Evolutionary conservation across 2,888 invertebrate genomes (phyloP).

Genomic region (Isoperla grammatica): DNA sequence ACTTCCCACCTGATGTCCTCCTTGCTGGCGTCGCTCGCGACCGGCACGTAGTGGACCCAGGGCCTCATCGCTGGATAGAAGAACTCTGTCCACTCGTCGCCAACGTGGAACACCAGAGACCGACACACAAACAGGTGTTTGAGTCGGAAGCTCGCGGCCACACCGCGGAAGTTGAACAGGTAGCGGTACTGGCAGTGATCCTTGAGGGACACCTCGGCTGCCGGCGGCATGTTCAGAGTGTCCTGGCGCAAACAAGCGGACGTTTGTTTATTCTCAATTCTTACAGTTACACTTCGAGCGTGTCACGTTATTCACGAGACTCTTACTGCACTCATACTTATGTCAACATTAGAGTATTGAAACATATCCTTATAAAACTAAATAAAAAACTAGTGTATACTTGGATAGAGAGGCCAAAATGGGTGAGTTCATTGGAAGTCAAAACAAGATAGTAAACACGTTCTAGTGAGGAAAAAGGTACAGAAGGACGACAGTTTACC

Average conservation of each 20-base stretch:
- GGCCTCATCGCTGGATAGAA: constrained; percentile 87
- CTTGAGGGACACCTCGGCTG: constrained; percentile 79
- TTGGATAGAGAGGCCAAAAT: too few species aligned
- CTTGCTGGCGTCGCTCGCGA: constrained; percentile 60
- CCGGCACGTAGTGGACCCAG: constrained; percentile 94
- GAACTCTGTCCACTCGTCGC: constrained; percentile 91
- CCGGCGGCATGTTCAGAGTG: constrained; percentile 77
- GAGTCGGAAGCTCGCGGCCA: constrained; percentile 95
- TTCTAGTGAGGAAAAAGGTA: too few species aligned
- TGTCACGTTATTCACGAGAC: too few species aligned
- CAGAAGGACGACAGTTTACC: too few species aligned
- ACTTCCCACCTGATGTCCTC: constrained; percentile 59
- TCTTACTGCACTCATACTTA: too few species aligned
- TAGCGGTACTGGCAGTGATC: constrained; percentile 92
- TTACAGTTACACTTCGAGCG: too few species aligned
- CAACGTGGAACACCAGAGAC: constrained; percentile 91
- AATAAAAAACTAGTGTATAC: too few species aligned
- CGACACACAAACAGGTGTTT: constrained; percentile 92
- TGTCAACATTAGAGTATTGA: too few species aligned
- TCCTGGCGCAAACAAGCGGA: constrained; percentile 58
- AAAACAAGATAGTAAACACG: too few species aligned
- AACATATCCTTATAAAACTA: too few species aligned
- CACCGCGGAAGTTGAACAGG: constrained; percentile 93
- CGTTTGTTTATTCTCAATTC: too few species aligned
- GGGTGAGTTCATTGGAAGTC: too few species aligned